A percentile compares a stretch with the other conserved stretches of the same genome.
Conservation (phyloP, 1,140 invertebrate genomes). For the Nephila pilipes region DNA sequence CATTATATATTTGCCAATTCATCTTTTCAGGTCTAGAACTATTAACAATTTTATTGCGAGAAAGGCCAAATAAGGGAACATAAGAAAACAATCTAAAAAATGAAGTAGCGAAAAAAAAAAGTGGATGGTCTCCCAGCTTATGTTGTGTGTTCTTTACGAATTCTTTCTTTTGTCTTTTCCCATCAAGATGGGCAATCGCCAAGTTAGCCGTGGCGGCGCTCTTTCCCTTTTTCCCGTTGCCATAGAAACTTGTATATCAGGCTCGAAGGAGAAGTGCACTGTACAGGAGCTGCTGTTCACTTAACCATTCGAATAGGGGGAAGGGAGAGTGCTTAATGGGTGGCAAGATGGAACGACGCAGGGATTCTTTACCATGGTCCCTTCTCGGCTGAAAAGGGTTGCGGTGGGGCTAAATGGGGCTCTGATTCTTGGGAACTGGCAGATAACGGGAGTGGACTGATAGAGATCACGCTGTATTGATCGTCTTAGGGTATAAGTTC, state of each 20-base stretch:
- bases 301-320: slow-evolving; percentile 19
- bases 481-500: not conserved
- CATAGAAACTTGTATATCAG: slow-evolving; percentile 48
- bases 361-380: slow-evolving; percentile 16
- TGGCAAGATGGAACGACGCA: not conserved
- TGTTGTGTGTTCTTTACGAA: not conserved
- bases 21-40: too few species aligned
- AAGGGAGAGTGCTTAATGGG: slow-evolving; percentile 36
- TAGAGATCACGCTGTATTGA: slow-evolving; percentile 31
- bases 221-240: slow-evolving; percentile 25
- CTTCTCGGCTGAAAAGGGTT: not conserved
- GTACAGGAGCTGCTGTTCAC: slow-evolving; percentile 61
- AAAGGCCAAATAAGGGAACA: too few species aligned
- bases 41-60: too few species aligned
- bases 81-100: too few species aligned
- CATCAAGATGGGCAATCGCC: slow-evolving; percentile 38
- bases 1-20: too few species aligned
- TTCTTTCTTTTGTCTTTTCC: not conserved
- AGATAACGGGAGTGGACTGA: not conserved
- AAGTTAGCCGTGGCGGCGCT: not conserved
- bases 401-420: slow-evolving; percentile 36
- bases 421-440: slow-evolving; percentile 19
- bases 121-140: too few species aligned
- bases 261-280: slow-evolving; percentile 31
- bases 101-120: too few species aligned